Evolutionary conservation across 1,140 invertebrate genomes (phyloP), one percentile per base, ranked within the genome.

Genomic region (Drosophila pectinifera): DNA sequence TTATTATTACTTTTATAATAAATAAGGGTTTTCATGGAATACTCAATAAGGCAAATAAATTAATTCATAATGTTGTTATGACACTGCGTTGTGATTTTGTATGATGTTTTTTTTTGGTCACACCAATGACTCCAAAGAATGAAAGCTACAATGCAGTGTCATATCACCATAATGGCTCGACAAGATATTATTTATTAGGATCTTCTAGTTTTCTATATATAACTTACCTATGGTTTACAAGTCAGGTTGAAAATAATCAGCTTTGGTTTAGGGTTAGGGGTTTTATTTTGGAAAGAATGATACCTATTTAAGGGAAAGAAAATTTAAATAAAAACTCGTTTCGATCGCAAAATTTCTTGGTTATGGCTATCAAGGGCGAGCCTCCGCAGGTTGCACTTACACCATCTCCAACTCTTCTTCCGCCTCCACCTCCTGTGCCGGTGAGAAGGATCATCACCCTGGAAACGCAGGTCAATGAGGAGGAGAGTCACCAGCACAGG

Each of bases 391-490:
- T 41, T 41, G 36, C 28, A 11, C n/a, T 22, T n/a, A 20, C 36
- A 42, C 7, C 36, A 28, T 8, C 18, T 10, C 28, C 13, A 36
- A 0, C 13, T 22, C 18, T 11, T 10, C 1, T 13, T 16, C 18
- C 6, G n/a, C 14, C 42, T 5, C 0, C 8, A 6, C 1, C 26
- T 31, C 8, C 59, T 0, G 11, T n/a, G 13, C n/a, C 11, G 5
- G 31, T 31, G 2, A 22, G 36, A 11, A 48, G 53, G 24, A 7
- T 68, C 20, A 34, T 65, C 20, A 45, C 46, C 6, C 8, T 68
- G 26, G 13, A 67, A 18, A 48, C 42, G 5, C 41, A 57, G 13
- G 34, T 34, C 24, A 11, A 14, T 4, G 42, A 72, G 20, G 67
- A 61, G 20, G 67, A 53, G 45, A 43, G 7, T 22, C 49, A 16